Base-by-base conservation (phyloP, 2,888 invertebrate genomes). In the Pristionchus exspectatus region DNA sequence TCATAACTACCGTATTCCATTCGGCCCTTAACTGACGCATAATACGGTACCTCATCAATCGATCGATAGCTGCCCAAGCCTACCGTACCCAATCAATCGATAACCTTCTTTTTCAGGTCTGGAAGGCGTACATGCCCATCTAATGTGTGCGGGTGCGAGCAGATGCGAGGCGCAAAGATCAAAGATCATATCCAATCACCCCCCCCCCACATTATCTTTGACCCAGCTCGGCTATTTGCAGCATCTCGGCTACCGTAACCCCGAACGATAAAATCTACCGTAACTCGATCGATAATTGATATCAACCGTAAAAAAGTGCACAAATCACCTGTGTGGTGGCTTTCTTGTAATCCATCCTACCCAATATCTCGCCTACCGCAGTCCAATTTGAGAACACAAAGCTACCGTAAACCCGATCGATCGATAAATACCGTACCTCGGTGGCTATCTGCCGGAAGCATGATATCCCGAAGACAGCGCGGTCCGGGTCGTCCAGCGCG, bases 401-500 rank as follows among this genome's bases (percentile, higher is more conserved):
- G 12, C 27, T 69, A 38, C 38, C 38, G 38, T 38, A 38, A 38
- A 1, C 12, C 33, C 72, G 12, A 72, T 33, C 72, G 33, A 66
- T 66, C 66, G 24, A 24, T 44, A 27, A 24, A 38, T 54, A 33
- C 50, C 85, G 33, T 50, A 93, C 92, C 38, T 92, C 91, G 12
- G 98, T 97, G 92, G 98, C 97, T 94, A 99, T 98, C 96, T 99
- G 99, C 91, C 98, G 96, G 95, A 98, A 99, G 96, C 99, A 99
- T 33, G 99, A 98, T 90, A 99, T 97, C 54, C 98, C 98, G 96
- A 97, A 99, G 21, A 99, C 97, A 87, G 98, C 98, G 93, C 97
- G 96, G 90, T 97, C 97, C 10, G 97, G 97, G 95, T 97, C 97
- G 86, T 96, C 97, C 81, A 97, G 96, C 93, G 98, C 97, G 63